Percentiles rank a stretch among this genome's conserved stretches.
Conservation (phyloP, 1,140 invertebrate species). For the Phthorimaea operculella region DNA sequence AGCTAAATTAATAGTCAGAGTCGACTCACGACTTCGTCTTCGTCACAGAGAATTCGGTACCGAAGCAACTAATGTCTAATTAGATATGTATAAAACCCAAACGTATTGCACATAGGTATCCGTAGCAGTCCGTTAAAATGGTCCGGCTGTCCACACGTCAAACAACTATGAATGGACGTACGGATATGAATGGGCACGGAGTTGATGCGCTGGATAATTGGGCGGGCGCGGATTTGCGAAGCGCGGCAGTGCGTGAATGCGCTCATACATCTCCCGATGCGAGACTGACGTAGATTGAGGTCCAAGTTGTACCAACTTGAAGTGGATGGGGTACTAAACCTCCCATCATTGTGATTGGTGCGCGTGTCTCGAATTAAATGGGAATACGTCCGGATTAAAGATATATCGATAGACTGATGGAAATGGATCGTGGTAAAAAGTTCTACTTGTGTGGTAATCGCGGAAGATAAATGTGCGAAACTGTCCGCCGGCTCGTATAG, state of each 20-base stretch:
- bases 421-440: slow-evolving; percentile 16
- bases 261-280: slow-evolving; percentile 11
- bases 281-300: slow-evolving; percentile 24
- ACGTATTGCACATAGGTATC: no score
- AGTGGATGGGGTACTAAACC: slow-evolving; percentile 16
- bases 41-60: no score
- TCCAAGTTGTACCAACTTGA: slow-evolving; percentile 12
- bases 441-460: slow-evolving; percentile 2
- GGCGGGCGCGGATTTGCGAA: neutral
- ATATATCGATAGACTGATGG: slow-evolving; percentile 19
- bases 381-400: slow-evolving; percentile 9
- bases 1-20: no score
- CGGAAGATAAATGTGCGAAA: neutral
- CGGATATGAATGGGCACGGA: neutral
- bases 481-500: no score
- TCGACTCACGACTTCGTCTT: no score
- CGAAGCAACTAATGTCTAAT: no score
- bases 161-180: slow-evolving; percentile 1
- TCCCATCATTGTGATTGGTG: slow-evolving; percentile 21
- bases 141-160: neutral
- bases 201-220: slow-evolving; percentile 4
- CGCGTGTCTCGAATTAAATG: slow-evolving; percentile 24
- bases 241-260: slow-evolving; percentile 13
- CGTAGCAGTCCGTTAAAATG: neutral
- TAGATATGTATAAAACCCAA: no score